phyloP scores from a whole-genome alignment of 2,797 vertebrate genomes.

The Pangasius macronema region DNA sequence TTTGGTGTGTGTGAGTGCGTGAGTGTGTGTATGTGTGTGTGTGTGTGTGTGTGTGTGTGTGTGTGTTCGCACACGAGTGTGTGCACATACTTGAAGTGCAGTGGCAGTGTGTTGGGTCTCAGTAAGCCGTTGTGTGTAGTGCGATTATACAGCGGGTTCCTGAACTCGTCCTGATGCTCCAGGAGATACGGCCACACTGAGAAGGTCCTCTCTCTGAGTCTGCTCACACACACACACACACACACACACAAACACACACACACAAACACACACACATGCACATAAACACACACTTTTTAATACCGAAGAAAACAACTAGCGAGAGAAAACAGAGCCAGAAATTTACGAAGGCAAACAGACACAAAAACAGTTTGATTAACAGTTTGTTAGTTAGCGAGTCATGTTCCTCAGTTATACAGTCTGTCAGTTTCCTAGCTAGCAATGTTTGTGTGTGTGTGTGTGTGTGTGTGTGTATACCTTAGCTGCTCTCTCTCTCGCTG shows the following conservation, averaged over 20 bases:
- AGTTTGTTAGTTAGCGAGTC: background rate
- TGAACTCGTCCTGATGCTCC: constrained; percentile 74
- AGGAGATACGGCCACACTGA: constrained; percentile 81
- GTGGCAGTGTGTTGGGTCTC: constrained; percentile 75
- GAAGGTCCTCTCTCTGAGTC: constrained; percentile 79
- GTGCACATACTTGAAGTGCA: constrained; percentile 78
- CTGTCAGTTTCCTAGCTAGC: background rate
- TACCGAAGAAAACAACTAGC: background rate
- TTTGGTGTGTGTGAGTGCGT: background rate
- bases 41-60: constrained; percentile 38
- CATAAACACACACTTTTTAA: background rate
- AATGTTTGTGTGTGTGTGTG: background rate
- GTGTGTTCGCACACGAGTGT: background rate
- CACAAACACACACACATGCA: too few relatives aligned
- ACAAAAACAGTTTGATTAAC: background rate
- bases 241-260: background rate
- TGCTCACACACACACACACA: constrained; percentile 51
- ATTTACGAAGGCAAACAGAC: too few relatives aligned
- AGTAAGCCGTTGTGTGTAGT: constrained; percentile 70
- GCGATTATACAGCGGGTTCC: constrained; percentile 78
- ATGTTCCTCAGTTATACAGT: background rate
- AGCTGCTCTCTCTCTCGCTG: constrained; percentile 77
- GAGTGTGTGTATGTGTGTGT: background rate
- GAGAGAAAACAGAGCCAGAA: too few relatives aligned
- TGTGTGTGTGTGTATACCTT: constrained; percentile 65